These are phyloP conservation scores for Macquaria australasica DNA, from an alignment of 2,113 vertebrate species.

Conservation along the genomic window DNA sequence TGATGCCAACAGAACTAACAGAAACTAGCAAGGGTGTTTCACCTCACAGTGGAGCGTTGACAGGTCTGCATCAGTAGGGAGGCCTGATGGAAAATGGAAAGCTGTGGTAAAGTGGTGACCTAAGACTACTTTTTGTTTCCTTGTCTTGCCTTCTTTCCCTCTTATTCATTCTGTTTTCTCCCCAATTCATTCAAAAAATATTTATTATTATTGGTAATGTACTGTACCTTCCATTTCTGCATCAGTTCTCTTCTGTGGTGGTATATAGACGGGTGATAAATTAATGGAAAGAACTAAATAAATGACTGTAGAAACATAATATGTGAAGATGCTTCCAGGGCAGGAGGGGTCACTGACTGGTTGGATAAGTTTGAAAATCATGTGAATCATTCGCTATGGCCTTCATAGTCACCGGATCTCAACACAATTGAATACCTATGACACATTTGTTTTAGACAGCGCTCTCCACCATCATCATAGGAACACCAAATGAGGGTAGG, in stretches of 20 bases:
- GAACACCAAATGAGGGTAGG: background rate
- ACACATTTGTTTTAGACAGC: background rate
- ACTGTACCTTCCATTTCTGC: background rate
- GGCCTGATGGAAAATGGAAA: slow-evolving; percentile 52
- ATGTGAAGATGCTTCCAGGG: background rate
- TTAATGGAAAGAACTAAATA: background rate
- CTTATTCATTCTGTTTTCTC: background rate
- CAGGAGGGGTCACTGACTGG: background rate
- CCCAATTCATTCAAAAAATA: background rate
- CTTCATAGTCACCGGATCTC: background rate
- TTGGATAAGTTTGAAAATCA: too few relatives aligned
- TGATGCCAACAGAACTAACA: slow-evolving; percentile 34
- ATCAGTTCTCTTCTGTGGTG: background rate
- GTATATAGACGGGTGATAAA: background rate
- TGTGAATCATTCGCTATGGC: background rate
- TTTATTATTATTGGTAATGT: background rate
- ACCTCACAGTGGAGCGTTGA: slow-evolving; percentile 56
- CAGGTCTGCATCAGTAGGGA: slow-evolving; percentile 25
- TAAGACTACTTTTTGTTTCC: slow-evolving; percentile 23
- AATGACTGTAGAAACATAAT: too few relatives aligned
- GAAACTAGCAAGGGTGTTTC: slow-evolving; percentile 47
- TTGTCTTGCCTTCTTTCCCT: slow-evolving; percentile 6
- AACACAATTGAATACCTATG: background rate
- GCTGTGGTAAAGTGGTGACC: slow-evolving; percentile 32
- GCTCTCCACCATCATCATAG: background rate